phyloP scores from a whole-genome alignment of 1,140 invertebrate genomes.

The Pissodes strobi region DNA sequence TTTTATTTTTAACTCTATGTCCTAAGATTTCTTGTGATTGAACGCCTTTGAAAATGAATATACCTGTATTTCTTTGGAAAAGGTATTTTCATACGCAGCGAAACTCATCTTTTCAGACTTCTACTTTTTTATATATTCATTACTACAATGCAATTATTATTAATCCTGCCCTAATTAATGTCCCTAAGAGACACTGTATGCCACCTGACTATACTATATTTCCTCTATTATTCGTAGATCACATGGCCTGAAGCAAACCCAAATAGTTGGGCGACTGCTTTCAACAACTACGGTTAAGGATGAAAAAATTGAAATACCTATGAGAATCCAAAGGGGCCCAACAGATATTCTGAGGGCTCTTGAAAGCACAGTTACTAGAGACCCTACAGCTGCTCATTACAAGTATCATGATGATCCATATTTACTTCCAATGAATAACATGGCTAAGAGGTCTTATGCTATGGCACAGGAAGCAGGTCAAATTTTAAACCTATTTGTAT shows the following conservation, averaged over 20 bases:
- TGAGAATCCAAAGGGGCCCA: constrained; percentile 71
- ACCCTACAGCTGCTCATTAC: constrained; percentile 81
- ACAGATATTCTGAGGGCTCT: constrained; percentile 84
- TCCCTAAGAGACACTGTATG: neutral
- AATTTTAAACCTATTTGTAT: too few species aligned
- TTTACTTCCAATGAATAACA: constrained; percentile 79
- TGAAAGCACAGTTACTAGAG: constrained; percentile 71
- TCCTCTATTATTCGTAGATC: neutral
- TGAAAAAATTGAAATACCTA: constrained; percentile 69
- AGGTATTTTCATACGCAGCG: neutral
- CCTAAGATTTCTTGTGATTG: too few species aligned
- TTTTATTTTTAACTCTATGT: too few species aligned
- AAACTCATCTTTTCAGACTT: neutral
- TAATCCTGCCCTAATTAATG: neutral
- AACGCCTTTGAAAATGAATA: neutral
- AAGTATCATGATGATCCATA: constrained; percentile 91
- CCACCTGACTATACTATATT: neutral
- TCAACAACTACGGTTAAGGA: constrained; percentile 18
- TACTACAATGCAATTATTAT: neutral
- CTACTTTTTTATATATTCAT: neutral
- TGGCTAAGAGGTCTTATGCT: constrained; percentile 72
- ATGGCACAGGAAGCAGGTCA: constrained; percentile 84
- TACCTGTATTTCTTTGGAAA: neutral
- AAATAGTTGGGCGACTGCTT: neutral
- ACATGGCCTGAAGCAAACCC: neutral